Evolutionary conservation across 1,140 invertebrate species (phyloP).

Genomic region (Drosophila auraria): DNA sequence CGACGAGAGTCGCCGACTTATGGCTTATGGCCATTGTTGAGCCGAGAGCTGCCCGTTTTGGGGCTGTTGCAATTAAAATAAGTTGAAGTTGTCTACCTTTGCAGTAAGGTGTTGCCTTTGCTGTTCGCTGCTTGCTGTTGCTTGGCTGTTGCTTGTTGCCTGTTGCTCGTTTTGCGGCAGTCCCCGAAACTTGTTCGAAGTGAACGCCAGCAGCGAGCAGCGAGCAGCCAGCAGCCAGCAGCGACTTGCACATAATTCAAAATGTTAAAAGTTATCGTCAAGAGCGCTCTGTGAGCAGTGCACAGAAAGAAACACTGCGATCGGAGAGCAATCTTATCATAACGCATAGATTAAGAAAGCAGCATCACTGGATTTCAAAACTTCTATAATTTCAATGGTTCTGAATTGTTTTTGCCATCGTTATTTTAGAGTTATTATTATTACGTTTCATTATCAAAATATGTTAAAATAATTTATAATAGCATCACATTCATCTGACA

Average conservation of each 20-base stretch:
- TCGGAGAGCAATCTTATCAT: background rate
- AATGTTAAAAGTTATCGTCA: constrained; percentile 84
- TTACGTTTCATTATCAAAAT: too few species aligned
- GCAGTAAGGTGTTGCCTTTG: constrained; percentile 59
- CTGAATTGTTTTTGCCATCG: too few species aligned
- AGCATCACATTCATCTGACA: too few species aligned
- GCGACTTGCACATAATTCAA: constrained; percentile 75
- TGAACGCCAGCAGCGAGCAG: constrained; percentile 56
- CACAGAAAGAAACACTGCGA: constrained; percentile 3
- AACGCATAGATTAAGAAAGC: too few species aligned
- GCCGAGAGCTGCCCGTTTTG: constrained; percentile 37
- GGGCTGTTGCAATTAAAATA: constrained; percentile 79
- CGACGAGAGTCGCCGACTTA: constrained; percentile 15
- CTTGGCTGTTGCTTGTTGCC: constrained; percentile 10
- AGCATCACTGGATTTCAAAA: background rate
- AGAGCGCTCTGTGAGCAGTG: constrained; percentile 56
- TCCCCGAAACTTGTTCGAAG: constrained; percentile 75
- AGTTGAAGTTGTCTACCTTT: constrained; percentile 83
- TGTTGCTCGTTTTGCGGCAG: constrained; percentile 23
- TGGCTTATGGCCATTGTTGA: constrained; percentile 44
- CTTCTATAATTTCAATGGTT: background rate
- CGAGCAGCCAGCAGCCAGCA: constrained; percentile 28
- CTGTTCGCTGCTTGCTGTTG: constrained; percentile 7
- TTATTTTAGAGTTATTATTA: too few species aligned
- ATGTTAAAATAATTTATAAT: too few species aligned